Conservation (phyloP, 2,113 vertebrate genomes). For the Cynocephalus volans region DNA sequence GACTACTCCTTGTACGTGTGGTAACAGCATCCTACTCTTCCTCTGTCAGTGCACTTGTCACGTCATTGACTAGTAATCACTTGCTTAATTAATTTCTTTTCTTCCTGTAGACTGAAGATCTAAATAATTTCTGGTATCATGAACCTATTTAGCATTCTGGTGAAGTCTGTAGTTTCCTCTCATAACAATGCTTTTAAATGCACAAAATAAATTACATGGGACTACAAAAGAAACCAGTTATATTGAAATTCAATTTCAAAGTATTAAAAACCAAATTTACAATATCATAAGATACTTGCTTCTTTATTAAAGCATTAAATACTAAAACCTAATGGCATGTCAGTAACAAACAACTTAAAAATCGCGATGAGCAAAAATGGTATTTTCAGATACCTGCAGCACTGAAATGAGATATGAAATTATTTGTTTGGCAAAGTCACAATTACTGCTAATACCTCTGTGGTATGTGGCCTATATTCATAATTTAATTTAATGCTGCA, state of each 20-base stretch:
- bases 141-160: background rate
- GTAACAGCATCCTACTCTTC: background rate
- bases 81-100: conserved; percentile 48
- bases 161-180: background rate
- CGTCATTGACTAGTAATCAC: background rate
- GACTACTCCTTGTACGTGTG: background rate
- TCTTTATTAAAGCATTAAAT: background rate
- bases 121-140: background rate
- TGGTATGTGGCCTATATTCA: background rate
- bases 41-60: background rate
- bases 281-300: background rate
- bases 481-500: background rate
- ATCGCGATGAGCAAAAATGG: background rate
- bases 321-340: conserved; percentile 14
- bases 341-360: conserved; percentile 43
- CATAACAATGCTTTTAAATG: conserved; percentile 25
- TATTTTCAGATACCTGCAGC: background rate
- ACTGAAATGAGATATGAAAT: background rate
- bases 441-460: background rate
- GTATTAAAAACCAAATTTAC: conserved; percentile 24
- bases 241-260: conserved; percentile 30
- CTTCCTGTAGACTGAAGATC: background rate
- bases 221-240: conserved; percentile 32
- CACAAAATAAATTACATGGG: background rate
- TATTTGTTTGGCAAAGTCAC: background rate